Percentiles rank a stretch among this genome's conserved stretches.
Conservation (phyloP, 2,113 vertebrate species). For the Carettochelys insculpta region DNA sequence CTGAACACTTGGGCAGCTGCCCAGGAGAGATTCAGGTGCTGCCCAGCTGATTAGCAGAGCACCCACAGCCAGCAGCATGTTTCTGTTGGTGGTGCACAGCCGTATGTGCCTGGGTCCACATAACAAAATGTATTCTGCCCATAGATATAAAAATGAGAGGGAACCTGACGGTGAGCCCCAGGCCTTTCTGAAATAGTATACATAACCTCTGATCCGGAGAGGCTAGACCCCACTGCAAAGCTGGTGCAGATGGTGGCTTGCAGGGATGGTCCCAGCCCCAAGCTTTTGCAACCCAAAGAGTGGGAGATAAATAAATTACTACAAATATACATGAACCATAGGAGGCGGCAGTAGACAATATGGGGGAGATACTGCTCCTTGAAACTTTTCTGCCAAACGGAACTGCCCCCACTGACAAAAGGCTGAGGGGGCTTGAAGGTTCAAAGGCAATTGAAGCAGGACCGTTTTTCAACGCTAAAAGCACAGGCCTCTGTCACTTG, state of each 20-base stretch:
- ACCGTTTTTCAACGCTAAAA: neutral
- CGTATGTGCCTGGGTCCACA: too few species aligned
- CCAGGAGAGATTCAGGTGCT: too few species aligned
- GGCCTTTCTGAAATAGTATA: conserved; percentile 16
- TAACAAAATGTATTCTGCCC: too few species aligned
- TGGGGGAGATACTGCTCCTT: neutral
- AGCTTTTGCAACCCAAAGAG: neutral
- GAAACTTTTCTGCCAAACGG: neutral
- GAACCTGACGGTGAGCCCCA: too few species aligned
- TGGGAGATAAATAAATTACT: conserved; percentile 23
- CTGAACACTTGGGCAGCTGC: too few species aligned
- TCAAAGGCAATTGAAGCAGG: neutral
- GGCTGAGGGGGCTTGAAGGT: too few species aligned
- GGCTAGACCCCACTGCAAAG: conserved; percentile 26
- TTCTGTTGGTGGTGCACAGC: too few species aligned
- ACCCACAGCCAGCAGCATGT: too few species aligned
- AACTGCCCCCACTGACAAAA: conserved; percentile 11
- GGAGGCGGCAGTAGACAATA: neutral
- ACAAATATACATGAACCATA: neutral
- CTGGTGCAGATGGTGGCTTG: conserved; percentile 18
- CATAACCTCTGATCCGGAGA: neutral
- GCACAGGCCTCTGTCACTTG: too few species aligned
- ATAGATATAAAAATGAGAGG: too few species aligned
- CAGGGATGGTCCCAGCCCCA: neutral
- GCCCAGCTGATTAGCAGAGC: too few species aligned